Base-by-base conservation (phyloP, 2,113 vertebrate species). In the Chaenogobius annularis region DNA sequence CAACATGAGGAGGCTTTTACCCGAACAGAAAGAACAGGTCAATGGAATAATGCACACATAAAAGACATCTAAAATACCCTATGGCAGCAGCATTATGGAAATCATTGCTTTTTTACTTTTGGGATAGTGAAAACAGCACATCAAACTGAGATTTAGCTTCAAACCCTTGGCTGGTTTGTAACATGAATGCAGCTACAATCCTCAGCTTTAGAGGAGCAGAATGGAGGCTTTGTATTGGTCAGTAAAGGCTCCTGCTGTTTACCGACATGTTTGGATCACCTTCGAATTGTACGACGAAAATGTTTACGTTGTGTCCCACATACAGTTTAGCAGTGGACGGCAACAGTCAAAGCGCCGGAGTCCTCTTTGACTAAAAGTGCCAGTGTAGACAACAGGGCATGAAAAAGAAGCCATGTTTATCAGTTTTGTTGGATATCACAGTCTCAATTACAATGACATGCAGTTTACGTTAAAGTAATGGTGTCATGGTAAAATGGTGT, bases 231-330 rank as follows among this genome's bases (percentile, higher is more conserved):
- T 58, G 55, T 55, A 19, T 15, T 55, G n/a, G 8, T 1, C 61
- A 56, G 46, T 66, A 46, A 23, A 75, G 56, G 26, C 69, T 61
- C 61, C 66, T n/a, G 59, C 66, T 65, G 65, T 72, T 75, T 71
- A 43, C 47, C 35, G 31, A 10, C 52, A 66, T 64, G n/a, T 54
- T 46, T 0, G 26, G 5, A 10, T 40, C 47, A 12, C 43, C 54
- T 56, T 17, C 7, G 50, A 75, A 20, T 52, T 58, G 72, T 9
- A 22, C 37, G 15, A 59, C 46, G 46, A 69, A 22, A 56, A 72
- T 52, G 54, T 20, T 35, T 19, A 19, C 14, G 63, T 54, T 52
- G 63, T 40, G 58, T 54, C 31, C 59, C 13, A 50, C 48, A 59
- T 52, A 66, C 11, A 7, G 40, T 4, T 10, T 46, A 2, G 66